phyloP scores from a whole-genome alignment of 2,113 vertebrate species.

The Raja brachyura region DNA sequence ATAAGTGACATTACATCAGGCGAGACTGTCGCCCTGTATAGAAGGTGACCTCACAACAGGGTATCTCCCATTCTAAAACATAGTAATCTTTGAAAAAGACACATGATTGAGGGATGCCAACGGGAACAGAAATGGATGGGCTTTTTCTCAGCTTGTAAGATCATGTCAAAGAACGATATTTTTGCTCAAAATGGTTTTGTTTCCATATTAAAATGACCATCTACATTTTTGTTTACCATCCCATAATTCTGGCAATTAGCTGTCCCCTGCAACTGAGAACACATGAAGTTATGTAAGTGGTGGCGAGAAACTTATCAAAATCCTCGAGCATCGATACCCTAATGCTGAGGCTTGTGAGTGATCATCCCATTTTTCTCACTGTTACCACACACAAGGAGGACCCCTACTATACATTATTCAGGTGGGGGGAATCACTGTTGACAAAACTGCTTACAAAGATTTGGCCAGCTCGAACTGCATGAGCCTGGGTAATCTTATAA shows the following conservation, averaged over 20 bases:
- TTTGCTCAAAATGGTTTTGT: not conserved
- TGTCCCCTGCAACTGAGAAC: not conserved
- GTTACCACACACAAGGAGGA: not conserved
- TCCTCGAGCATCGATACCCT: not conserved
- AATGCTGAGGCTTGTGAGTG: not conserved
- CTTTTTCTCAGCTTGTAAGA: not conserved
- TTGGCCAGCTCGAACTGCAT: slow-evolving; percentile 18
- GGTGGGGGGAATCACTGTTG: slow-evolving; percentile 35
- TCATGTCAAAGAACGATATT: not conserved
- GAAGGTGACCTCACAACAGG: not conserved
- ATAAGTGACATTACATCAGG: not conserved
- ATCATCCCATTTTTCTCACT: not conserved
- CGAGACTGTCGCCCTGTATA: no score
- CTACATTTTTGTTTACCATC: not conserved
- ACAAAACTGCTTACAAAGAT: slow-evolving; percentile 38
- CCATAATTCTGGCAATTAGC: slow-evolving; percentile 1
- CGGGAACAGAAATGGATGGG: not conserved
- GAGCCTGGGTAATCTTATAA: slow-evolving; percentile 34
- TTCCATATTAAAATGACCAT: not conserved
- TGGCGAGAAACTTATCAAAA: slow-evolving; percentile 15
- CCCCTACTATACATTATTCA: slow-evolving; percentile 26
- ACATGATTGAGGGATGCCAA: not conserved
- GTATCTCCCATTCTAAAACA: not conserved
- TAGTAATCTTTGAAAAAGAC: not conserved
- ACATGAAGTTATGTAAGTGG: slow-evolving; percentile 9